Evolutionary conservation across 2,888 invertebrate genomes (phyloP), one percentile per base, ranked within the genome.

Genomic region (Chrysotoxum bicinctum): DNA sequence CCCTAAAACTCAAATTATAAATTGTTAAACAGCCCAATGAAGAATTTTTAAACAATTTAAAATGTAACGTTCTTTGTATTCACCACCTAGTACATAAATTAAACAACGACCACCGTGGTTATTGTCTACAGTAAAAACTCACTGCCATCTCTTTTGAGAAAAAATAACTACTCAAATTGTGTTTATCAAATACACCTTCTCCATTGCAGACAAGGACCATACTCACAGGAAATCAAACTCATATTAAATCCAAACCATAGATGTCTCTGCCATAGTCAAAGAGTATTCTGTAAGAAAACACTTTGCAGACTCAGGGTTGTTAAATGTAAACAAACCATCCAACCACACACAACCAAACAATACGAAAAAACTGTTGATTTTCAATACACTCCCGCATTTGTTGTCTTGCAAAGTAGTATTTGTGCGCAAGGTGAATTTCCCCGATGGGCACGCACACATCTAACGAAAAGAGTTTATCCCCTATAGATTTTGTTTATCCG

Each of bases 291-390:
- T 5, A 21, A 7, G 10, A 5, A 43, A 12, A 21, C 32, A 19
- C 74, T 48, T 74, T 69, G 62, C 74, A 69, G 74, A 73, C n/a
- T 3, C 82, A 83, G 83, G 83, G 77, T 14, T 83, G 73, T 78
- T 54, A 80, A 72, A 75, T 9, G 75, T 72, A 84, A 84, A 84
- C 79, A 84, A 84, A 75, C 70, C 14, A 21, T 3, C 12, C 19
- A n/a, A 48, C 52, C 30, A 37, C 58, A 40, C 10, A 23, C 26
- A 26, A 21, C 0, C 35, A n/a, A 14, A 37, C 6, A 54, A 32
- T 30, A 14, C 32, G 26, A 45, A 78, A 83, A 80, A 68, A 72
- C 80, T 80, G 75, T 84, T 84, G 80, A 84, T 84, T 80, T 80
- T 35, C 50, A 21, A 66, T 52, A 30, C n/a, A n/a, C 79, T 64